A percentile compares a stretch with the other conserved stretches of the same genome.
Conservation (phyloP, 1,140 invertebrate species). For the Bacillus rossius region DNA sequence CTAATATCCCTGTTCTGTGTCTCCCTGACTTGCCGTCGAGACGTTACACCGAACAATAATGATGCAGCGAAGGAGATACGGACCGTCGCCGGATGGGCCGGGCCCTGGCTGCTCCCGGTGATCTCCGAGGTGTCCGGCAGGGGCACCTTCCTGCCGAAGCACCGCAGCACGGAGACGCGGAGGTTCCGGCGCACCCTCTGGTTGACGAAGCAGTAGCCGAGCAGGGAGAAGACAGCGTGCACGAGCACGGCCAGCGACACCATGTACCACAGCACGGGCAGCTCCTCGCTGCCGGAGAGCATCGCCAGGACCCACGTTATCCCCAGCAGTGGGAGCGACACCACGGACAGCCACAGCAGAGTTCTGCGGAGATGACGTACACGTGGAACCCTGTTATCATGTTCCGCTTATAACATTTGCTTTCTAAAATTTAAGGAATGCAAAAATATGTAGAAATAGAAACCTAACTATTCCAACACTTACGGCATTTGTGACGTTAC, state of each 20-base stretch:
- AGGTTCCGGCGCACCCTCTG: conserved; percentile 66
- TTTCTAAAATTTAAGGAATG: no score
- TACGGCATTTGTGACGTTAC: no score
- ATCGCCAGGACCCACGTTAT: conserved; percentile 76
- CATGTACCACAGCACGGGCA: conserved; percentile 62
- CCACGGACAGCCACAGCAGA: conserved; percentile 75
- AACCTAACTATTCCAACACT: no score
- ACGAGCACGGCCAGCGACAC: conserved; percentile 63
- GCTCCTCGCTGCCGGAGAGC: conserved; percentile 71
- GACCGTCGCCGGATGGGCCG: no score
- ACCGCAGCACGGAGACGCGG: conserved; percentile 54
- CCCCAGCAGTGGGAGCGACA: conserved; percentile 69
- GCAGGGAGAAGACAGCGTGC: conserved; percentile 69
- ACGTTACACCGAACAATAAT: no score
- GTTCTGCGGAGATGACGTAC: conserved; percentile 52
- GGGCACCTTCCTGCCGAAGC: conserved; percentile 81
- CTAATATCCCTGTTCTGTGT: no score
- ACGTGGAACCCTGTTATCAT: no score
- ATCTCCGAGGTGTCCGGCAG: conserved; percentile 62
- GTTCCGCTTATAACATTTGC: no score
- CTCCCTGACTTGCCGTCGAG: no score
- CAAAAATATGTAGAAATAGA: no score
- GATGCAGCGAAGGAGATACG: no score
- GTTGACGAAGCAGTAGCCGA: conserved; percentile 82
- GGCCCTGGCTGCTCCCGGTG: neutral